Conservation (phyloP, 2,888 invertebrate species). For the Apeira syringaria region DNA sequence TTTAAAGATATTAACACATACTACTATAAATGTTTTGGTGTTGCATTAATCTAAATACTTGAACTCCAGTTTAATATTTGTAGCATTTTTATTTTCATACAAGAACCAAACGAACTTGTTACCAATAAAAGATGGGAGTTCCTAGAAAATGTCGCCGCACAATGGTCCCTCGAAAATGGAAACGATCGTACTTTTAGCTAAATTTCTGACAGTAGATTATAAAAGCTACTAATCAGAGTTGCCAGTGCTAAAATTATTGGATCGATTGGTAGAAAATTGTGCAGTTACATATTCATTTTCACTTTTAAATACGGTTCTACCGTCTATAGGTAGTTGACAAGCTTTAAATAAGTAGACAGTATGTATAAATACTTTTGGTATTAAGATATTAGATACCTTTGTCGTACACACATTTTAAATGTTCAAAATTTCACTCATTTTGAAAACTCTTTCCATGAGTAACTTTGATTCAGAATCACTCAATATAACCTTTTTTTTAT, state of each 20-base stretch:
- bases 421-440: too few relatives aligned
- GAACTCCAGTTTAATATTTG: too few relatives aligned
- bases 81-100: slow-evolving; percentile 7
- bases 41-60: too few relatives aligned
- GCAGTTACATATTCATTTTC: slow-evolving; percentile 33
- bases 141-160: slow-evolving; percentile 21
- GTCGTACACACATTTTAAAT: too few relatives aligned
- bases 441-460: too few relatives aligned
- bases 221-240: slow-evolving; percentile 59
- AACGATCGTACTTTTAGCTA: slow-evolving; percentile 54
- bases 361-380: slow-evolving; percentile 3
- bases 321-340: slow-evolving; percentile 47
- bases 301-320: too few relatives aligned
- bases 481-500: too few relatives aligned
- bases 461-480: too few relatives aligned
- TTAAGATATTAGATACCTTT: slow-evolving; percentile 1
- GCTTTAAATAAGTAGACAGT: slow-evolving; percentile 32
- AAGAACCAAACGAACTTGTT: slow-evolving; percentile 7
- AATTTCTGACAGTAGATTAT: slow-evolving; percentile 52
- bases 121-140: slow-evolving; percentile 21
- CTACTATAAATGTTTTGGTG: too few relatives aligned
- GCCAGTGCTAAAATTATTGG: slow-evolving; percentile 55
- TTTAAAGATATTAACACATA: too few relatives aligned
- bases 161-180: slow-evolving; percentile 9
- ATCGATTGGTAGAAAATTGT: slow-evolving; percentile 41